phyloP scores from a whole-genome alignment of 2,797 vertebrate genomes.

The Forpus xanthops region DNA sequence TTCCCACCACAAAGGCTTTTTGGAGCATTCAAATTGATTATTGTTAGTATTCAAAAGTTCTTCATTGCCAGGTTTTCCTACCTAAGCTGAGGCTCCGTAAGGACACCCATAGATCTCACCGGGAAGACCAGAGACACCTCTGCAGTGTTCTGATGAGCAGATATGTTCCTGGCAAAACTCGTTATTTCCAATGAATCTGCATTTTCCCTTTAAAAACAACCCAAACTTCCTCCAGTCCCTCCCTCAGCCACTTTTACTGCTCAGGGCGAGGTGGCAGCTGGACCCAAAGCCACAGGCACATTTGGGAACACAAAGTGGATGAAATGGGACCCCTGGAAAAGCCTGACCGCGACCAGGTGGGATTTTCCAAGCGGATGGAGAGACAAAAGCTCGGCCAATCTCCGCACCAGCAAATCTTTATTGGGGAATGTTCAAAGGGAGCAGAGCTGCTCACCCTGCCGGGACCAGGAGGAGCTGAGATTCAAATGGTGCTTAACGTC shows the following conservation, averaged over 20 bases:
- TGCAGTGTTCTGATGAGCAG: neutral
- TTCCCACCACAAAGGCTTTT: neutral
- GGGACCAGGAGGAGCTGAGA: neutral
- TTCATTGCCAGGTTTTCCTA: neutral
- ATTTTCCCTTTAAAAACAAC: neutral
- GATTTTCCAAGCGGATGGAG: fast-evolving
- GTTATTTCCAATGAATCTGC: neutral
- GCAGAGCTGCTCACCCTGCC: neutral
- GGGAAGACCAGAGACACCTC: neutral
- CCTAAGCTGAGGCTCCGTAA: neutral
- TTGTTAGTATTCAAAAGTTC: no score
- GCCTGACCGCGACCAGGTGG: neutral
- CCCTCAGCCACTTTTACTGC: fast-evolving
- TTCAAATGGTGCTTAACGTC: neutral
- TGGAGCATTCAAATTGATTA: neutral
- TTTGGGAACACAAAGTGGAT: neutral
- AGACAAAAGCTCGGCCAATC: neutral
- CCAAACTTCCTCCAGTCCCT: neutral
- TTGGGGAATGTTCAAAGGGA: neutral
- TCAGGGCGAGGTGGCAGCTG: neutral
- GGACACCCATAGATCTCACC: neutral
- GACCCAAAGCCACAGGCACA: fast-evolving
- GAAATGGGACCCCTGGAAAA: neutral
- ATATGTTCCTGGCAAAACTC: neutral
- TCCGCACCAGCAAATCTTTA: neutral